A percentile compares a stretch with the other conserved stretches of the same genome.
phyloP scores from a whole-genome alignment of 2,113 vertebrate species.

The Urocynchramus pylzowi region DNA sequence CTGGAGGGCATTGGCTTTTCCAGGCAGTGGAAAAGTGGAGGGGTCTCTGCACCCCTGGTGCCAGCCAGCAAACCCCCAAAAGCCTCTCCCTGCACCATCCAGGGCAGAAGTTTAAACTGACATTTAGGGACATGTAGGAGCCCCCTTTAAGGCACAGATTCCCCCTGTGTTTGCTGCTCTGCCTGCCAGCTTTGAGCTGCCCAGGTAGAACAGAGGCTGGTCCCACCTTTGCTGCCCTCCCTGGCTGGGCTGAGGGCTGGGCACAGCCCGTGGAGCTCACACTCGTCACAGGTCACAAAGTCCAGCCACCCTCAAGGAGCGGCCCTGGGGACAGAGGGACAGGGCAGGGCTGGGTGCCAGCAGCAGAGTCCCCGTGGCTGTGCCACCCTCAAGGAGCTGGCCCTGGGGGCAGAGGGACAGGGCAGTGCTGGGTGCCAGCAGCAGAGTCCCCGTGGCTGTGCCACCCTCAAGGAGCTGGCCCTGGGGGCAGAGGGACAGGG shows the following conservation, averaged over 20 bases:
- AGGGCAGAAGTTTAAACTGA: background rate
- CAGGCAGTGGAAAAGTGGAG: background rate
- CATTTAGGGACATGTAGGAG: background rate
- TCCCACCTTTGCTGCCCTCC: background rate
- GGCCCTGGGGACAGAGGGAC: background rate
- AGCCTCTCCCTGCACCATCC: background rate
- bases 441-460: fast-evolving
- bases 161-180: background rate
- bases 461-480: too few species aligned
- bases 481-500: too few species aligned
- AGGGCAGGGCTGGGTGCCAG: fast-evolving
- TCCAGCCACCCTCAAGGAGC: background rate
- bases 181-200: background rate
- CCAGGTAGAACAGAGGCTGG: background rate
- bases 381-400: background rate
- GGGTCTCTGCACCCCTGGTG: background rate
- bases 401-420: background rate
- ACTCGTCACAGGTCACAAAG: background rate
- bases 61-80: background rate
- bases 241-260: background rate
- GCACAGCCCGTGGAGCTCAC: background rate
- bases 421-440: fast-evolving
- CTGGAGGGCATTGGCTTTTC: background rate
- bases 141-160: background rate
- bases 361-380: background rate